Base-by-base conservation (phyloP, 2,888 invertebrate species). In the Xestia c-nigrum region DNA sequence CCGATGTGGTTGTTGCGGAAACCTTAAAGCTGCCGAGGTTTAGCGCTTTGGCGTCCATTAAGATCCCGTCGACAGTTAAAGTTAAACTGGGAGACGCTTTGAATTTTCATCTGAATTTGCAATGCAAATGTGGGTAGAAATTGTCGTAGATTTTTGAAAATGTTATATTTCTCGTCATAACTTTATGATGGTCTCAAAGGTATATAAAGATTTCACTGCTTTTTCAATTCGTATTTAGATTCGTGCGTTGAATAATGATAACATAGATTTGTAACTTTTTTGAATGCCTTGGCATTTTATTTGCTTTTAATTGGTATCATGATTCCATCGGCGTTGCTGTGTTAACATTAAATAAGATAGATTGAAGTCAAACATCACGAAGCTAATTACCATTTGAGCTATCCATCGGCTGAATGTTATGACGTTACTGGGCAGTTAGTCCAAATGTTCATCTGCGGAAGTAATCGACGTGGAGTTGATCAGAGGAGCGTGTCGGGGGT, bases 1-100 rank as follows among this genome's bases (percentile, higher is more conserved):
- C 92, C 91, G 91, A 91, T 93, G 93, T 91, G 90, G 90, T 90
- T 93, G 91, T 92, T 92, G 92, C 90, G 92, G 91, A 87, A 87
- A 89, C 88, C 88, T 90, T 91, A 91, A 90, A 92, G 89, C 91
- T 90, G 81, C 88, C 80, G 89, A 93, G 93, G 91, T 93, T 94
- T 92, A 92, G 90, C 90, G 88, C 90, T 88, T 88, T 88, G 89
- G 89, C 90, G 90, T 90, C 92, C 92, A 93, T 93, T 94, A 92
- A 90, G 91, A 91, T 88, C 86, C 78, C 88, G 89, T 87, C 87
- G 91, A 90, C 91, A 91, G 91, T 91, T 91, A 89, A 92, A 92
- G 90, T 91, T 90, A 91, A 89, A 91, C 91, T 86, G 89, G 85
- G 89, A 91, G 90, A 85, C 89, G 88, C 89, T 90, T 89, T 87